These are phyloP conservation scores for Epiblema foenella DNA, from an alignment of 2,888 invertebrate species.

Conservation along the genomic window DNA sequence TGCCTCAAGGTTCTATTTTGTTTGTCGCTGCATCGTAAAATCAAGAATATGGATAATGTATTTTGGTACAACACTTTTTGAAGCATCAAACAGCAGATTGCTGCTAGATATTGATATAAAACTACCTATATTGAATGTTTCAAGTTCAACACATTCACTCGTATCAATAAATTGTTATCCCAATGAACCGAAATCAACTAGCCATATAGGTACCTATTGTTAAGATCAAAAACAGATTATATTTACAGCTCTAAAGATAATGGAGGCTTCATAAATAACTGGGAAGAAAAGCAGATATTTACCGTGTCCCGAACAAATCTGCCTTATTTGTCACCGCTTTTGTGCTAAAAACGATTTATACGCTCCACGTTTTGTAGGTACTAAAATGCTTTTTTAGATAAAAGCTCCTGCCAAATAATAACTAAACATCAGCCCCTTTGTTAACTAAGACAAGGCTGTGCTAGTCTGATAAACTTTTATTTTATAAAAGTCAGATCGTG, in stretches of 20 bases:
- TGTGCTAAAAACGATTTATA: conserved; percentile 12
- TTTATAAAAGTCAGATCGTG: too few species aligned
- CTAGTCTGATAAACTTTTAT: too few species aligned
- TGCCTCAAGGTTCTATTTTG: conserved; percentile 5
- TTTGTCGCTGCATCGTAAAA: neutral
- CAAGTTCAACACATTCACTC: neutral
- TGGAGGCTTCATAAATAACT: conserved; percentile 27
- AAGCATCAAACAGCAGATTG: too few species aligned
- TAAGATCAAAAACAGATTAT: neutral
- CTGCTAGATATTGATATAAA: too few species aligned
- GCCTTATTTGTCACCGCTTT: conserved; percentile 23
- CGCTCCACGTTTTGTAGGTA: conserved; percentile 8
- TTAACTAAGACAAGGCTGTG: too few species aligned
- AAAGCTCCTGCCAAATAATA: conserved; percentile 13
- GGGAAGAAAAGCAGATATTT: conserved; percentile 11
- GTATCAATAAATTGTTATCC: neutral
- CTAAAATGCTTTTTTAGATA: conserved; percentile 4
- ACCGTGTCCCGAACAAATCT: conserved; percentile 12
- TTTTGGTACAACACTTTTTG: too few species aligned
- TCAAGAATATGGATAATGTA: neutral
- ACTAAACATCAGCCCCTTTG: neutral
- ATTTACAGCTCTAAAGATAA: conserved; percentile 11
- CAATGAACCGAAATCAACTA: conserved; percentile 12
- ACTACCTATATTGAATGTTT: neutral
- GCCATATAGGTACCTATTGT: too few species aligned